phyloP scores from a whole-genome alignment of 2,113 vertebrate genomes.

The Pan paniscus region DNA sequence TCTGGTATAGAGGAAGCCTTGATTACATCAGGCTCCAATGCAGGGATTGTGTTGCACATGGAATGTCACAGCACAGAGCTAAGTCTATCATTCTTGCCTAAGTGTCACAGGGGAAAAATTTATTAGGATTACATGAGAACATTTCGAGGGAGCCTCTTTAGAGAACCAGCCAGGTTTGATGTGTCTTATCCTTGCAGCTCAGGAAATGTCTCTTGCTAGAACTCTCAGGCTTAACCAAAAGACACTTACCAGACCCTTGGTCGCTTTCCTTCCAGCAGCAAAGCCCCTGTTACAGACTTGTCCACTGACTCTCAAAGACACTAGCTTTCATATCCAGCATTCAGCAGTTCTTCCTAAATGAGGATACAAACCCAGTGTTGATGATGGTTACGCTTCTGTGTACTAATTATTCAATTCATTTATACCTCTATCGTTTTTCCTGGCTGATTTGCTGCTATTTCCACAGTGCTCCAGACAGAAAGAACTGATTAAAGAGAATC shows the following conservation, averaged over 20 bases:
- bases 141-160: neutral
- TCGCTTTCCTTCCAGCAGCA: neutral
- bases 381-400: no score
- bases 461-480: neutral
- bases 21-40: fast-evolving
- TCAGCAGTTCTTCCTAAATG: no score
- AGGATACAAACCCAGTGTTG: no score
- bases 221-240: fast-evolving
- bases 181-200: no score
- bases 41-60: no score
- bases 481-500: neutral
- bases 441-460: no score
- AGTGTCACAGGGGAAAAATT: no score
- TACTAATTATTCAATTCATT: no score
- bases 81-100: neutral
- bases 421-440: no score
- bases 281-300: neutral
- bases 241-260: neutral
- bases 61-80: neutral
- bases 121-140: no score
- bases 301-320: no score
- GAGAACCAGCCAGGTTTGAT: neutral
- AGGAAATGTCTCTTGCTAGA: neutral
- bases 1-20: neutral
- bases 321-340: no score